Percentiles rank a stretch among this genome's conserved stretches.
Conservation (phyloP, 2,888 invertebrate species). For the Xanthorhoe designata region DNA sequence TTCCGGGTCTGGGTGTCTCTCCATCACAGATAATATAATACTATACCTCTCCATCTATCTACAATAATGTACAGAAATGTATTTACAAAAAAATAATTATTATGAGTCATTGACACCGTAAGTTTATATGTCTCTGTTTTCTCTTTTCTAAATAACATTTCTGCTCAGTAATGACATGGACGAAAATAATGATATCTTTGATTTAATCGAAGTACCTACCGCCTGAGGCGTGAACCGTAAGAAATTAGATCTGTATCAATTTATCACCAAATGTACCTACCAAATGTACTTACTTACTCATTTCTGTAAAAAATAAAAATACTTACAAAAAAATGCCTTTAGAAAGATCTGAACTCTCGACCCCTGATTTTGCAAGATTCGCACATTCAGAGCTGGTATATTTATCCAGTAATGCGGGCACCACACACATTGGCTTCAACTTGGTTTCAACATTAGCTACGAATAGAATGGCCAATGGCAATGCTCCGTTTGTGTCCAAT, state of each 20-base stretch:
- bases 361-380: conserved; percentile 87
- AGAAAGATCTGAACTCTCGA: conserved; percentile 89
- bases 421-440: too few relatives aligned
- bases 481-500: too few relatives aligned
- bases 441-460: too few relatives aligned
- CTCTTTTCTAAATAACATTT: not conserved
- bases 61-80: too few relatives aligned
- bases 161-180: not conserved
- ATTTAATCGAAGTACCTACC: not conserved
- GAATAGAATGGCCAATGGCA: too few relatives aligned
- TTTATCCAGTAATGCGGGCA: too few relatives aligned
- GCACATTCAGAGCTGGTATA: too few relatives aligned
- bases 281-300: too few relatives aligned
- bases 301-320: not conserved
- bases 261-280: not conserved
- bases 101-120: not conserved
- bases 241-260: not conserved
- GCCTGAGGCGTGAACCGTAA: not conserved
- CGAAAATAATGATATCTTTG: not conserved
- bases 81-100: too few relatives aligned
- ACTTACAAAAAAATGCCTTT: conserved; percentile 64
- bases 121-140: not conserved
- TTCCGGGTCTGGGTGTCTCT: too few relatives aligned
- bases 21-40: too few relatives aligned
- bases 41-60: too few relatives aligned